Base-by-base conservation (phyloP, 1,140 invertebrate genomes). In the Diorhabda elongata region DNA sequence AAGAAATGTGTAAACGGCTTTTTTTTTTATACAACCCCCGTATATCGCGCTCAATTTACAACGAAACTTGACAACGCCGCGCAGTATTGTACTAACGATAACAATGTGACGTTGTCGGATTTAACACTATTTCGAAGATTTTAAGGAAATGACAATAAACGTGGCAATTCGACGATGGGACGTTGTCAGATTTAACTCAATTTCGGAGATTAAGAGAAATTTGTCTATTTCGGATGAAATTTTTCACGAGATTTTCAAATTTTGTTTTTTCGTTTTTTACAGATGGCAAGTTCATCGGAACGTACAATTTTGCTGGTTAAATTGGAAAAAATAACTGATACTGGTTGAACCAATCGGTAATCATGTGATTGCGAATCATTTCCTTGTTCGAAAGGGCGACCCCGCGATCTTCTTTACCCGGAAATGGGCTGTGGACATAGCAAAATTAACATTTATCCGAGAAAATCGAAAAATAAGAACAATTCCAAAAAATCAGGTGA, bases 361-460 rank as follows among this genome's bases (percentile, higher is more conserved):
- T 26, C 63, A 64, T 64, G 63, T 64, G 63, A 64, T 7, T 52
- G 45, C 7, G 3, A 45, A 42, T 26, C 45, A 26, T 42, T 47
- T 26, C 11, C 8, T 52, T 47, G 42, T 52, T 52, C n/a, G 26
- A 64, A 41, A 64, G 42, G 63, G 47, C 63, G 26, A 56, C 63
- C 11, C 42, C 42, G 41, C 8, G 9, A 11, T 7, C 11, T 6
- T 6, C 6, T 6, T 42, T 6, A 9, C 3, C 42, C 11, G 58
- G 64, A 67, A 61, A 87, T 86, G 85, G 85, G 85, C 83, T 86
- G 85, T 81, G 85, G 85, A 68, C 85, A 86, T 74, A 87, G 85
- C 77, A 85, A 85, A 68, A 85, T 87, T 73, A 85, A 83, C 71
- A 84, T 86, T 69, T 86, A 86, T 77, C 82, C 83, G 5, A 85